These are phyloP conservation scores for Arctocebus calabarensis DNA, from an alignment of 2,797 vertebrate species.

Conservation along the genomic window DNA sequence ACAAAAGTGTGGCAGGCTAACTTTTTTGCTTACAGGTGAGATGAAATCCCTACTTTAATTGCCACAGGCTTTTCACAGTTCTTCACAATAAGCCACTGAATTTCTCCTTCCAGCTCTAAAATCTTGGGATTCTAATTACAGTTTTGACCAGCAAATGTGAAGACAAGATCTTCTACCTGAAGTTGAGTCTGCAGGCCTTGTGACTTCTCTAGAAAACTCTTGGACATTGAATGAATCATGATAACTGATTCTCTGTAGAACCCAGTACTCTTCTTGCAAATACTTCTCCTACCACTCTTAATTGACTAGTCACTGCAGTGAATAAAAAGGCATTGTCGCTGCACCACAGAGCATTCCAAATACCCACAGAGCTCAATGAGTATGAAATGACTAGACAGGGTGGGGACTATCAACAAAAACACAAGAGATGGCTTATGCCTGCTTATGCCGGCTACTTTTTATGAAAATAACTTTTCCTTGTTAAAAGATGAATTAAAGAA, in stretches of 20 bases:
- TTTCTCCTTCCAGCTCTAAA: background rate
- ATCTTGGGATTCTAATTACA: background rate
- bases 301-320: no score
- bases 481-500: background rate
- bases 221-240: background rate
- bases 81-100: background rate
- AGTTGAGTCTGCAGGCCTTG: background rate
- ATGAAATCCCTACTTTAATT: background rate
- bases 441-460: background rate
- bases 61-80: background rate
- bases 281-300: background rate
- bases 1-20: background rate
- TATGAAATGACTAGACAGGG: background rate
- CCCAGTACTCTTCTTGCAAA: background rate
- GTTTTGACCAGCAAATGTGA: background rate
- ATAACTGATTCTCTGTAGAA: background rate
- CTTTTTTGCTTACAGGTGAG: background rate
- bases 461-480: background rate
- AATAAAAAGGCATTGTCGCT: background rate
- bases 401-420: background rate
- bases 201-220: background rate
- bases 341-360: background rate
- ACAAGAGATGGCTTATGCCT: background rate
- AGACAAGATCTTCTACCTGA: background rate
- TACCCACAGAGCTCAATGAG: background rate